Conservation (phyloP, 2,797 vertebrate genomes). For the Pogoniulus pusillus region DNA sequence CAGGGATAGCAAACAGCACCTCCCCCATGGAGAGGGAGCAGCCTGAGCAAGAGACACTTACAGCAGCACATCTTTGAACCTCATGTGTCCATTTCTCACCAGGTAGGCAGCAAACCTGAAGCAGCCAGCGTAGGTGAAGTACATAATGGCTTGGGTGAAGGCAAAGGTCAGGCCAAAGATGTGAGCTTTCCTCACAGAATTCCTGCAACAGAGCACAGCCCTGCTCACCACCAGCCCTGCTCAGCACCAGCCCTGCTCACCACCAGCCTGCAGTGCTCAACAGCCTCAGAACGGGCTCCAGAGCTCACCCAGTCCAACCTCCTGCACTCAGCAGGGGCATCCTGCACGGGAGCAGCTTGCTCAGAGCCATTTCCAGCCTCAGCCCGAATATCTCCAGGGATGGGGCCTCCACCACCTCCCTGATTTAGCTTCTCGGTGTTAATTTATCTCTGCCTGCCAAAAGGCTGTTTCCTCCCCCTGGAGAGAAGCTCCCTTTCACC, state of each 20-base stretch:
- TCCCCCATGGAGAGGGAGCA: background rate
- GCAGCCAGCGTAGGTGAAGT: constrained; percentile 86
- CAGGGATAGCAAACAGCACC: background rate
- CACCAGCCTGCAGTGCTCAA: background rate
- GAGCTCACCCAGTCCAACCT: too few species aligned
- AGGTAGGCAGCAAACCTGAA: constrained; percentile 90
- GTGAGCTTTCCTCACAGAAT: constrained; percentile 84
- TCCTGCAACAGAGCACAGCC: constrained; percentile 72
- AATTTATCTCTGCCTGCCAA: background rate
- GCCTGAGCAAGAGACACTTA: constrained; percentile 74
- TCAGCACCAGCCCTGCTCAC: background rate
- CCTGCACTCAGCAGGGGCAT: too few species aligned
- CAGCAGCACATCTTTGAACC: constrained; percentile 84
- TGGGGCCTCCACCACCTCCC: too few species aligned
- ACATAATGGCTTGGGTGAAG: constrained; percentile 88
- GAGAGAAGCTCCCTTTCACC: constrained; percentile 61
- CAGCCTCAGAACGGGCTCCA: too few species aligned
- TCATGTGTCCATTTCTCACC: constrained; percentile 73
- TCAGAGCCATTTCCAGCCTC: too few species aligned
- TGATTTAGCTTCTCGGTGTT: background rate
- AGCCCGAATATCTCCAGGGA: too few species aligned
- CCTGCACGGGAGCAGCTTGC: too few species aligned
- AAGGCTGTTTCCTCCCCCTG: too few species aligned
- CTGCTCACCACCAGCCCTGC: background rate
- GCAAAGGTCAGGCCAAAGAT: constrained; percentile 85